These are phyloP conservation scores for Neelides sp. DNA, from an alignment of 1,140 invertebrate genomes.

Conservation along the genomic window DNA sequence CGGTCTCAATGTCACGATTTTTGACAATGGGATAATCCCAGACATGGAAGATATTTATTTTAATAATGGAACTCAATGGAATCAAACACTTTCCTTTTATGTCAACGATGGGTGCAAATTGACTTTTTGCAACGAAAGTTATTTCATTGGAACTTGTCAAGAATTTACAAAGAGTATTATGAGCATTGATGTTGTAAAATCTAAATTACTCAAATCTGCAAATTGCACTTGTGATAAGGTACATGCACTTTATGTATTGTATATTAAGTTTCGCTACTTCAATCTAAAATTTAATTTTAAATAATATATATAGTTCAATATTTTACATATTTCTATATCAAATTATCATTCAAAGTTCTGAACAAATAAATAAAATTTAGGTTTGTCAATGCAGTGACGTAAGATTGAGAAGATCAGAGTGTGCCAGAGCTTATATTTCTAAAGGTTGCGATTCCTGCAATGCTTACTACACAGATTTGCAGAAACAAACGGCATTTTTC, in stretches of 20 bases:
- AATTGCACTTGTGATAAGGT: neutral
- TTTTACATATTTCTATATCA: neutral
- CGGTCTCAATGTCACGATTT: too few species aligned
- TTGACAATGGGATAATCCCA: too few species aligned
- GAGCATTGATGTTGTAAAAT: neutral
- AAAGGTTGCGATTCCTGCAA: slow-evolving; percentile 13
- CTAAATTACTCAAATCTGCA: neutral
- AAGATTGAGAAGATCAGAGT: slow-evolving; percentile 5
- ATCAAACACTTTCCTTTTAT: neutral
- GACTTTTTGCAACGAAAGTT: slow-evolving; percentile 1
- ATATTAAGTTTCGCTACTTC: neutral
- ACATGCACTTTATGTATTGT: too few species aligned
- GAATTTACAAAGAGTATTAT: neutral
- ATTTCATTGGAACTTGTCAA: neutral
- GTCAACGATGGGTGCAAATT: neutral
- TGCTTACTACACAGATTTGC: slow-evolving; percentile 14
- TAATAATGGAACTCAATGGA: neutral
- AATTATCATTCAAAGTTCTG: too few species aligned
- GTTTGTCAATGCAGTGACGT: slow-evolving; percentile 14
- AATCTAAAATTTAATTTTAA: neutral
- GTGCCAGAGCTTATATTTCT: slow-evolving; percentile 13
- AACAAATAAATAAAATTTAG: too few species aligned
- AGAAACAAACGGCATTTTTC: neutral
- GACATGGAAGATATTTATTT: neutral
- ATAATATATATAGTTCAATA: neutral